Evolutionary conservation across 2,797 vertebrate genomes (phyloP), one percentile per base, ranked within the genome.

Genomic region (Poecilia wingei): DNA sequence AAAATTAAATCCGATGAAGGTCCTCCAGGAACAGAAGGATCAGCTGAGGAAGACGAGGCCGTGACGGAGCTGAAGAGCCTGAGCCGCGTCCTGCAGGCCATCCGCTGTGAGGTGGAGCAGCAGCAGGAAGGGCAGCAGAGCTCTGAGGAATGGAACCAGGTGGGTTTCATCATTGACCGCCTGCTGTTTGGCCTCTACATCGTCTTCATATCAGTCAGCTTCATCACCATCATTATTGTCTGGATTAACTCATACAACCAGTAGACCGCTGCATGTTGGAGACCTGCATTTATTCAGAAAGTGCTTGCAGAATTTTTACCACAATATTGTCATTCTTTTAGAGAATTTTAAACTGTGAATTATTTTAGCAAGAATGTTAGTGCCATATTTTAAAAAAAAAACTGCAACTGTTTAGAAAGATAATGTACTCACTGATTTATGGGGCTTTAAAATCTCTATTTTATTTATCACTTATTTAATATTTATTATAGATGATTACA

Each of bases 161-260:
- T 96, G 81, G 95, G 91, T 82, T 92, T 92, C 80, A 86, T 95
- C 89, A 89, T 96, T 66, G 94, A 96, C 87, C 94, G 95, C 73
- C 85, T 94, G 87, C 94, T 96, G 73, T 96, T 96, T 68, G 77
- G 79, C 86, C 14, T 95, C 84, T 96, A 96, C 92, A 79, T 93
- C 75, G 1, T 95, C 87, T 96, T 96, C 89, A 84, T 96, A 79
- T 79, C 87, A 75, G 75, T 94, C 91, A 95, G 95, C 90, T 94
- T 95, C 82, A 78, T 94, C 72, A 91, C 93, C 84, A 96, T 96
- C 80, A 83, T 92, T 45, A 72, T 91, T 59, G 84, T 96, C 57
- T 96, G 95, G 95, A 28, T 75, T 3, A 80, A 87, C 2, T 91
- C 91, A 1, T 89, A 92, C 72, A 77, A 9, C 41, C 43, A 77